These are phyloP conservation scores for Cricetomys ansorgei DNA, from an alignment of 2,113 vertebrate genomes.

Conservation along the genomic window DNA sequence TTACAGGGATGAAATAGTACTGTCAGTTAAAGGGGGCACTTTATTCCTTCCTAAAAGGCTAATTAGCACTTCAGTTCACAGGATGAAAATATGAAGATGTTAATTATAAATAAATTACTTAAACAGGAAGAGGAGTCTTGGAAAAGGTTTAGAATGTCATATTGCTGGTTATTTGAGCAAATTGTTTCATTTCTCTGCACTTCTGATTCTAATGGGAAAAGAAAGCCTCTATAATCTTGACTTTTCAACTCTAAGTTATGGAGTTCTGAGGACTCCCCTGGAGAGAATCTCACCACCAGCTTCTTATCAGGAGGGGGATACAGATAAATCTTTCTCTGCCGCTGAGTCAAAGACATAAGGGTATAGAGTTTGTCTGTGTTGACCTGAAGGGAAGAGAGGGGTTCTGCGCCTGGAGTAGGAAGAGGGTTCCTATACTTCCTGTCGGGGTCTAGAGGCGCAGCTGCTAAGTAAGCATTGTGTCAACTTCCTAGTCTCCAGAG, in stretches of 20 bases:
- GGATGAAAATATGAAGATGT: conserved; percentile 8
- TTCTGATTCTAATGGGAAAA: conserved; percentile 29
- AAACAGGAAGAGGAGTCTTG: not conserved
- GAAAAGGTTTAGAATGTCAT: conserved; percentile 33
- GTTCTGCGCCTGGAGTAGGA: not conserved
- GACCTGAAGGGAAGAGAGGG: not conserved
- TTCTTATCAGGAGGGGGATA: not conserved
- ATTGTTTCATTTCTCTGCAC: conserved; percentile 3
- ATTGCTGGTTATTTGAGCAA: not conserved
- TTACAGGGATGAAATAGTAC: not conserved
- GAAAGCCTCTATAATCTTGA: not conserved
- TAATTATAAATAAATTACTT: conserved; percentile 53
- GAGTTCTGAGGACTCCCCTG: not conserved
- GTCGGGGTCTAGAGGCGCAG: not conserved
- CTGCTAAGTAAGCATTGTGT: conserved; percentile 1
- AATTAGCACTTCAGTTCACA: conserved; percentile 49
- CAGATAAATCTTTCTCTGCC: not conserved
- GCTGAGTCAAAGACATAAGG: not conserved
- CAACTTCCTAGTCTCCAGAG: not conserved
- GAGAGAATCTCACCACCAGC: not conserved
- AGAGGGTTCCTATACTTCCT: not conserved
- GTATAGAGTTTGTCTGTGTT: not conserved
- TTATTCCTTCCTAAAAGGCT: conserved; percentile 34
- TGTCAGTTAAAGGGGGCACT: conserved; percentile 19
- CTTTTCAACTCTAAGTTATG: not conserved